Percentiles rank a stretch among this genome's conserved stretches.
Evolutionary conservation across 2,888 invertebrate species (phyloP).

Genomic region (Cenopis cana): DNA sequence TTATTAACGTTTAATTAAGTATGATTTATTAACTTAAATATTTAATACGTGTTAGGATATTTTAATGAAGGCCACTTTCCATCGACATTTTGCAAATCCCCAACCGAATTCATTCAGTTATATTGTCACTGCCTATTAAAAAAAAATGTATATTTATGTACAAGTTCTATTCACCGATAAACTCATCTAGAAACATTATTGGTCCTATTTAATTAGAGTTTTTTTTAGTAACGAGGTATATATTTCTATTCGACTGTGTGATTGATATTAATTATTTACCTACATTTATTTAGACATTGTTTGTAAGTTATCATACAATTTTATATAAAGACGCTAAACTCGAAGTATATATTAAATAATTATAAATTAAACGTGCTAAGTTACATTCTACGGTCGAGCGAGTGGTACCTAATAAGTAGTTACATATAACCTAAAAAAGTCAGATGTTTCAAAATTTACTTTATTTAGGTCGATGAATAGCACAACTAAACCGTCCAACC

Average conservation of each 20-base stretch:
- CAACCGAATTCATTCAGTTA: constrained; percentile 19
- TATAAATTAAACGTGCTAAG: constrained; percentile 10
- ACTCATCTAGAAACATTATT: neutral
- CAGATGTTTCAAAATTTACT: constrained; percentile 45
- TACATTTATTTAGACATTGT: constrained; percentile 20
- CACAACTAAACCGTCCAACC: constrained; percentile 76
- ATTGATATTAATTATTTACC: constrained; percentile 10
- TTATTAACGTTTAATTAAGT: constrained; percentile 44
- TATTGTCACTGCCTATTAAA: constrained; percentile 33
- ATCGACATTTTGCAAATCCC: constrained; percentile 16
- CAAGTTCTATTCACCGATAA: constrained; percentile 46
- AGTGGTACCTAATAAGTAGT: too few relatives aligned
- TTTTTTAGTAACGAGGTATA: neutral
- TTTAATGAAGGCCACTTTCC: constrained; percentile 19
- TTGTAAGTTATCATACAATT: constrained; percentile 33
- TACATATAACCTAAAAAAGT: constrained; percentile 34
- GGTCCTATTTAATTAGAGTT: neutral
- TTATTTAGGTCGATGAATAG: constrained; percentile 59
- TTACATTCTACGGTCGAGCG: constrained; percentile 31
- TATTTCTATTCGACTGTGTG: neutral
- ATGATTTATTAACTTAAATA: constrained; percentile 33
- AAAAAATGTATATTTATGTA: constrained; percentile 49
- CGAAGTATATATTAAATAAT: constrained; percentile 15
- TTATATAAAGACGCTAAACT: constrained; percentile 38
- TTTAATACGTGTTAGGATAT: constrained; percentile 32